phyloP scores from a whole-genome alignment of 2,797 vertebrate genomes.

The Myotis pilosus region DNA sequence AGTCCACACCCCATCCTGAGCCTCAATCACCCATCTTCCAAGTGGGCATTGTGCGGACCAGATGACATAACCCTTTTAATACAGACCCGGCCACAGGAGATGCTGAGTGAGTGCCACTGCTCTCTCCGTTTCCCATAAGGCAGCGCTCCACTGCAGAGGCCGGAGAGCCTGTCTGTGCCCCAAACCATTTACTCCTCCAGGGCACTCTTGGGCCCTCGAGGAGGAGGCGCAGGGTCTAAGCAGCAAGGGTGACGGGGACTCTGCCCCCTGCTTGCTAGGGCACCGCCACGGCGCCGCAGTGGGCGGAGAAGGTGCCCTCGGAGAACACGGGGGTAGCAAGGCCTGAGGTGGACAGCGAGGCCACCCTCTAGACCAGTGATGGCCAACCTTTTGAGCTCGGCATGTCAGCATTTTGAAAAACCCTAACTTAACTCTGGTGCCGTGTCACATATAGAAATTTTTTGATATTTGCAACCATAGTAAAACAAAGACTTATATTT shows the following conservation, averaged over 20 bases:
- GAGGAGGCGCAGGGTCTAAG: neutral
- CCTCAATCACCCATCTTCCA: neutral
- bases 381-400: too few species aligned
- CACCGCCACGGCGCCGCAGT: accelerated
- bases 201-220: neutral
- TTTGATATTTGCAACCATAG: too few species aligned
- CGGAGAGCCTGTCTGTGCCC: neutral
- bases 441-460: too few species aligned
- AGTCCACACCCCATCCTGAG: neutral
- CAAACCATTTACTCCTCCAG: too few species aligned
- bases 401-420: too few species aligned
- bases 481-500: too few species aligned
- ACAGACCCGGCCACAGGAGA: accelerated
- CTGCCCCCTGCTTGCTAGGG: too few species aligned
- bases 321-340: too few species aligned
- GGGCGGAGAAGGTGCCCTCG: neutral
- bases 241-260: too few species aligned
- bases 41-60: neutral
- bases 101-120: too few species aligned
- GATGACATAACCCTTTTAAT: neutral
- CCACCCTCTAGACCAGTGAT: neutral
- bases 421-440: too few species aligned
- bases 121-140: neutral
- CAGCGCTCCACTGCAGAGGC: neutral
- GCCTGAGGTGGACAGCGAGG: neutral